Conservation (phyloP, 2,113 vertebrate genomes). For the Hymenochirus boettgeri region DNA sequence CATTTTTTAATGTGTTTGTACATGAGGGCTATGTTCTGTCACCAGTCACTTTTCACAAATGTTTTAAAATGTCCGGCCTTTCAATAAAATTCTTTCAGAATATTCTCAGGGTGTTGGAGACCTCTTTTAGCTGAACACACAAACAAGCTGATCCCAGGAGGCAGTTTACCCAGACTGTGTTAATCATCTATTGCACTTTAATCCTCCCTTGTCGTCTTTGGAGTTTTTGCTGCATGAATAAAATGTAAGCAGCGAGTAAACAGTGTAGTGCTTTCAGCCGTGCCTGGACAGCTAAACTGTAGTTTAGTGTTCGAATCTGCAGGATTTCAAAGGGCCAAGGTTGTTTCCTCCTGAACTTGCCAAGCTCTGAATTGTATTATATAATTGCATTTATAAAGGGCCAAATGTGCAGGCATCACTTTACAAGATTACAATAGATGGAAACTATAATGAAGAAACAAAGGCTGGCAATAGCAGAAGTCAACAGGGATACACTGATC, state of each 20-base stretch:
- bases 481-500: neutral
- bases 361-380: constrained; percentile 13
- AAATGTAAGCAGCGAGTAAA: neutral
- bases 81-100: too few relatives aligned
- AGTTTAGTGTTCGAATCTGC: neutral
- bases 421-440: constrained; percentile 7
- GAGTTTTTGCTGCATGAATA: too few relatives aligned
- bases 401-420: neutral
- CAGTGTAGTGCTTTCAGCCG: neutral
- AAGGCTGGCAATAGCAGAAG: neutral
- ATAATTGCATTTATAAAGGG: constrained; percentile 5
- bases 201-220: too few relatives aligned
- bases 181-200: too few relatives aligned
- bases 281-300: neutral
- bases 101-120: too few relatives aligned
- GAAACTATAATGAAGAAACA: constrained; percentile 3
- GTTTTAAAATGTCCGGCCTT: too few relatives aligned
- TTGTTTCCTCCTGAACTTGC: neutral
- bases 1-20: too few relatives aligned
- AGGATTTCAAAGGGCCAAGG: neutral
- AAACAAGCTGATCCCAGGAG: too few relatives aligned
- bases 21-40: too few relatives aligned
- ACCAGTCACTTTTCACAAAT: too few relatives aligned
- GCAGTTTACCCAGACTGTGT: too few relatives aligned
- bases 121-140: too few relatives aligned